Conservation (phyloP, 2,888 invertebrate genomes). For the Microplitis deprimator region DNA sequence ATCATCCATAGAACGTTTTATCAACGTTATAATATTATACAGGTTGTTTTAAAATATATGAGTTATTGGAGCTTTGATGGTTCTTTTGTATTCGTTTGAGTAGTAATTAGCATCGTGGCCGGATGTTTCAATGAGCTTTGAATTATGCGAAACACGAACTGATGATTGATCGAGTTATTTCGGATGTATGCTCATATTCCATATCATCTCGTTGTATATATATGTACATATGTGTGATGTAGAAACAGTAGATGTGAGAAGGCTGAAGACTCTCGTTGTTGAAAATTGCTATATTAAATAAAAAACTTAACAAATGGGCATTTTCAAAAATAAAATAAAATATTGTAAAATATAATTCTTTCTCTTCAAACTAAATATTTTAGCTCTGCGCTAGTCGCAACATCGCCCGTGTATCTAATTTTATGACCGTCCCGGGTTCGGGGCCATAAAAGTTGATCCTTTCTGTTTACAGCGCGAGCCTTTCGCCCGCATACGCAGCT, state of each 20-base stretch:
- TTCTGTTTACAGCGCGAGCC: too few species aligned
- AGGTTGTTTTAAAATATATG: neutral
- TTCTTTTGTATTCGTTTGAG: neutral
- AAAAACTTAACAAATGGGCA: too few species aligned
- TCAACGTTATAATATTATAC: neutral
- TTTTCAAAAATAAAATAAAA: too few species aligned
- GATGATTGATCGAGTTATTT: conserved; percentile 25
- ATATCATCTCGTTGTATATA: neutral
- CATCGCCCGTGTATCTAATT: too few species aligned
- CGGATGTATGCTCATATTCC: conserved; percentile 12
- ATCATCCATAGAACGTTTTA: neutral
- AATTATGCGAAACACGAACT: conserved; percentile 45
- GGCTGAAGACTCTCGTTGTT: conserved; percentile 24
- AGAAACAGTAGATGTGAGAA: neutral
- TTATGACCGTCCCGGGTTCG: too few species aligned
- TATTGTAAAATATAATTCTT: too few species aligned
- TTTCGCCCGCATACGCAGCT: too few species aligned
- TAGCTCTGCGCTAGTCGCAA: too few species aligned
- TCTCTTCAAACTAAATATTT: too few species aligned
- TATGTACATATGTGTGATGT: conserved; percentile 14
- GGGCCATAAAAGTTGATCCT: too few species aligned
- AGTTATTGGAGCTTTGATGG: neutral
- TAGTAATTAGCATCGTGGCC: neutral
- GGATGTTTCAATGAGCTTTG: conserved; percentile 12
- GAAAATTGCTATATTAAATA: too few species aligned